Percentiles rank a stretch among this genome's conserved stretches.
These are phyloP conservation scores for Chrysogorgia sp. DNA, from an alignment of 92 coral and sea anemone genomes.

Conservation along the genomic window DNA sequence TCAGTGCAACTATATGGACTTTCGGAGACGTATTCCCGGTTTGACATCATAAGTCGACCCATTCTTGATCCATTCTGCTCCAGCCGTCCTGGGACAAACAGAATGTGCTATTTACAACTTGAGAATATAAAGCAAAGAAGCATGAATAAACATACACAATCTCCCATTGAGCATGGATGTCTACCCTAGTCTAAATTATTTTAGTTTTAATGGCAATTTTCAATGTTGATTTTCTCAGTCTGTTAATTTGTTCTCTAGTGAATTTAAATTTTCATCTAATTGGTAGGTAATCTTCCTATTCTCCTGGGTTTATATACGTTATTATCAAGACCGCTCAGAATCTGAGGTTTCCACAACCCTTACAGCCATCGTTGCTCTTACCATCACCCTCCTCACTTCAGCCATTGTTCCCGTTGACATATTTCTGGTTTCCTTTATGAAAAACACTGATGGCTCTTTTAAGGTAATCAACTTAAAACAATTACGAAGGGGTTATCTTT, in stretches of 20 bases:
- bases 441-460: conserved; percentile 85
- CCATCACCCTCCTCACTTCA: conserved; percentile 74
- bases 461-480: conserved; percentile 61
- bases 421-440: conserved; percentile 90
- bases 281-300: conserved; percentile 75
- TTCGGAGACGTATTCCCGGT: no score
- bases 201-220: background rate
- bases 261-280: background rate
- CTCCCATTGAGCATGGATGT: no score
- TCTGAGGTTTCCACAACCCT: conserved; percentile 93
- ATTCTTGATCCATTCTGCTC: no score
- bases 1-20: no score
- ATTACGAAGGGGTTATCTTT: no score
- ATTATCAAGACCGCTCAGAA: conserved; percentile 88
- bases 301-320: conserved; percentile 96
- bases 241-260: background rate
- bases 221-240: background rate
- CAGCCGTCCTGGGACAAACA: no score
- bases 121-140: no score
- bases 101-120: no score
- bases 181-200: no score
- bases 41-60: no score
- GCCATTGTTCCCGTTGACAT: conserved; percentile 96
- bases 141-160: no score
- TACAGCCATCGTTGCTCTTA: conserved; percentile 81